Percentiles rank a stretch among this genome's conserved stretches.
Conservation (phyloP, 1,140 invertebrate genomes). For the Lordiphosa collinella region DNA sequence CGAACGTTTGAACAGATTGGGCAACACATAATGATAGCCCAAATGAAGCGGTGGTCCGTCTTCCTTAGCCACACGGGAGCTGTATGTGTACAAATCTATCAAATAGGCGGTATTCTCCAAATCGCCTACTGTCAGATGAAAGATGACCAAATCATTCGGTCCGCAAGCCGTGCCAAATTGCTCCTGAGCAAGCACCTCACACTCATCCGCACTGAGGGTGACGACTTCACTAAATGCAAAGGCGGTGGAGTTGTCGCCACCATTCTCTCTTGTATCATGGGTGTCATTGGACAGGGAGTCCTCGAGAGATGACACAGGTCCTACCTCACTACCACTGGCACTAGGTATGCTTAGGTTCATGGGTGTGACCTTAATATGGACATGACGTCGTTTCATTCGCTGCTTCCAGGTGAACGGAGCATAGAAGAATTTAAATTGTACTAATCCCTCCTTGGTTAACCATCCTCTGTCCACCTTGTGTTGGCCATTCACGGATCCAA, state of each 20-base stretch:
- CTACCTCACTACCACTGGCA: constrained; percentile 46
- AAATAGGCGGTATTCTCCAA: constrained; percentile 87
- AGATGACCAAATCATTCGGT: constrained; percentile 88
- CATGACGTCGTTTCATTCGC: constrained; percentile 85
- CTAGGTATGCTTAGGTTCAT: constrained; percentile 84
- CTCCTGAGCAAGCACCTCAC: constrained; percentile 85
- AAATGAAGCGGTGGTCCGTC: constrained; percentile 89
- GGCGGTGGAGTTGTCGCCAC: constrained; percentile 80
- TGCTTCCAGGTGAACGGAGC: constrained; percentile 91
- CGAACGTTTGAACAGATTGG: constrained; percentile 85
- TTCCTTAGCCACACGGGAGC: constrained; percentile 81
- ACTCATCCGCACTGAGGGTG: constrained; percentile 82
- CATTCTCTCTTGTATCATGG: constrained; percentile 80
- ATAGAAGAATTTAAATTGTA: constrained; percentile 93
- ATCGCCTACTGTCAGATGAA: constrained; percentile 89
- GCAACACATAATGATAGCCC: constrained; percentile 91
- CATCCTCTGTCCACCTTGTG: constrained; percentile 89
- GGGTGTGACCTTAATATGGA: constrained; percentile 89
- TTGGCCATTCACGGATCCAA: constrained; percentile 82
- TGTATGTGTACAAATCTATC: constrained; percentile 83
- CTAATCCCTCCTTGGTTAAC: constrained; percentile 91
- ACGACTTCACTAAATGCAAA: constrained; percentile 83
- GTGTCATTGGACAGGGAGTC: constrained; percentile 83
- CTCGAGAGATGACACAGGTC: constrained; percentile 74
- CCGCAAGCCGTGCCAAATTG: constrained; percentile 91